phyloP scores from a whole-genome alignment of 64 coral and sea anemone genomes.

The Cladopsammia gracilis region DNA sequence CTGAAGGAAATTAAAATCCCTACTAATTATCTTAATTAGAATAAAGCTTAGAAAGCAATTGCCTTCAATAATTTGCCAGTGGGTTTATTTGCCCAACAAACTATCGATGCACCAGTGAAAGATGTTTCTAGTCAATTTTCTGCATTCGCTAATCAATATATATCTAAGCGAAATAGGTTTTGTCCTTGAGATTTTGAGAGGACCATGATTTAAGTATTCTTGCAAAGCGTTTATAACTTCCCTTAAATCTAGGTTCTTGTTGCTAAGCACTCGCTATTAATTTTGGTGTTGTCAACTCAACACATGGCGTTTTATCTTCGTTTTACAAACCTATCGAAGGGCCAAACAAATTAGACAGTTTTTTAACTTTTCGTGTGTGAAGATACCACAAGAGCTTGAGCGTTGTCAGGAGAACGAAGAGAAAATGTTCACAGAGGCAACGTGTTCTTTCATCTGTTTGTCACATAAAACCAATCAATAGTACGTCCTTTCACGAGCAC shows the following conservation, averaged over 20 bases:
- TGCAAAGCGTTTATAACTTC: no score
- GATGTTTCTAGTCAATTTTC: background rate
- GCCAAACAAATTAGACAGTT: background rate
- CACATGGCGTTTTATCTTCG: background rate
- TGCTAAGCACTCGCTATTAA: background rate
- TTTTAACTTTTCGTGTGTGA: background rate
- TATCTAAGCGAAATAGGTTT: background rate
- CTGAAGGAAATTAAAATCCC: constrained; percentile 30
- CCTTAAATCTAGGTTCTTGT: background rate
- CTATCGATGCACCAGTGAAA: background rate
- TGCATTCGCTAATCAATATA: background rate
- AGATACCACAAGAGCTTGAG: constrained; percentile 6
- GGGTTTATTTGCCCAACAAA: background rate
- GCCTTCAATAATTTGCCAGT: background rate
- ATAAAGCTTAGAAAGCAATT: constrained; percentile 1
- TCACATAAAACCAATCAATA: background rate
- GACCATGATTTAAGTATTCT: no score
- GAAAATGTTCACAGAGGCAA: constrained; percentile 5
- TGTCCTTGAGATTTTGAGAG: no score
- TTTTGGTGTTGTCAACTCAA: background rate
- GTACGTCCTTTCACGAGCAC: background rate
- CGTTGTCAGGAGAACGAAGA: constrained; percentile 8
- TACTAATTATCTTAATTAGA: constrained; percentile 30
- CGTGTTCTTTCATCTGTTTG: background rate
- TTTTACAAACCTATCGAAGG: background rate